These are phyloP conservation scores for Operophtera brumata DNA, from an alignment of 2,888 invertebrate species.

Conservation along the genomic window DNA sequence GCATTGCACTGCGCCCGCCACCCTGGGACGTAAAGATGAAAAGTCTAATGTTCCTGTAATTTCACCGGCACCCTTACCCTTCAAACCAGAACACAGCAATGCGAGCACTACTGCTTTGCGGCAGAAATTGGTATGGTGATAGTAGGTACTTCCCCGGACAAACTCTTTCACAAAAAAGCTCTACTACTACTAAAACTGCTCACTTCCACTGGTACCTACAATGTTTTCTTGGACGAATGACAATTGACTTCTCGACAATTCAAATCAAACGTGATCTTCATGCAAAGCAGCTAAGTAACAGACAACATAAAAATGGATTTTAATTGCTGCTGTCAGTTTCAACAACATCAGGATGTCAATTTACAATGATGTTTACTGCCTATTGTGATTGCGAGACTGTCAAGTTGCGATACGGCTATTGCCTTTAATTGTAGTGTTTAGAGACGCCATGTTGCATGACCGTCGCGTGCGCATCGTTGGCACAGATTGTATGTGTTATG, in stretches of 20 bases:
- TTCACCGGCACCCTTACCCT: too few relatives aligned
- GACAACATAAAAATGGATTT: constrained; percentile 20
- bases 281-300: constrained; percentile 1
- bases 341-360: constrained; percentile 13
- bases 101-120: too few relatives aligned
- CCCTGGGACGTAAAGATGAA: too few relatives aligned
- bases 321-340: constrained; percentile 21
- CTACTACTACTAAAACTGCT: too few relatives aligned
- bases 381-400: constrained; percentile 37
- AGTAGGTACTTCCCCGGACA: too few relatives aligned
- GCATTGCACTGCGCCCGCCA: too few relatives aligned
- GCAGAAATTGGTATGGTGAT: too few relatives aligned
- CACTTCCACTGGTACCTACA: too few relatives aligned
- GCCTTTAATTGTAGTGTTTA: constrained; percentile 48
- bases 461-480: constrained; percentile 20
- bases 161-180: too few relatives aligned
- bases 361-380: constrained; percentile 20
- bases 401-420: constrained; percentile 41
- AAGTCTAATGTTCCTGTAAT: too few relatives aligned
- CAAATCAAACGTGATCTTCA: constrained; percentile 5
- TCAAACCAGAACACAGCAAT: too few relatives aligned
- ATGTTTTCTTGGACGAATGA: too few relatives aligned
- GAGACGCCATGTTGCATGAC: constrained; percentile 19
- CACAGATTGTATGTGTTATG: constrained; percentile 18
- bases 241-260: not conserved